These are phyloP conservation scores for Hipposideros larvatus DNA, from an alignment of 2,797 vertebrate species.

Conservation along the genomic window DNA sequence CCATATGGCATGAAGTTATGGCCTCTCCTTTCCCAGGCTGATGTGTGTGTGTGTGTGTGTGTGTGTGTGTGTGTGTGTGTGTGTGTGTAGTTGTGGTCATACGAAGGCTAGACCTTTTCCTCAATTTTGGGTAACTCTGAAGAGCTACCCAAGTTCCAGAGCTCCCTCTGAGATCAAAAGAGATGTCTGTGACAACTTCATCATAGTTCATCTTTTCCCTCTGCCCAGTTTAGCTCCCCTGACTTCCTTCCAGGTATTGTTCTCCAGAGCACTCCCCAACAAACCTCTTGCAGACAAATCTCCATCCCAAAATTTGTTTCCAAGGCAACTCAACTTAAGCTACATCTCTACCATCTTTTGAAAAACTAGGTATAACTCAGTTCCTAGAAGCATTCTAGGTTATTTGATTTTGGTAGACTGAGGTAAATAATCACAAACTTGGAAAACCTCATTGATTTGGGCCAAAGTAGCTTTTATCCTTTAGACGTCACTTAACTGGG, in stretches of 20 bases:
- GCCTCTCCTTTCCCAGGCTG: neutral
- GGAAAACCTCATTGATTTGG: conserved; percentile 11
- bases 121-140: neutral
- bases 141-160: neutral
- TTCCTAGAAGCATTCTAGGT: neutral
- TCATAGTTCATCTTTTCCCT: neutral
- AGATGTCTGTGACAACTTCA: neutral
- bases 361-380: neutral
- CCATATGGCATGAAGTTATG: neutral
- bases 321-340: neutral
- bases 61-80: neutral
- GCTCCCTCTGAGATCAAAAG: neutral
- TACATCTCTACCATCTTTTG: neutral
- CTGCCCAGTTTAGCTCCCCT: neutral
- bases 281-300: neutral
- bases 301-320: neutral
- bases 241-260: neutral
- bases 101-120: neutral
- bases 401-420: neutral
- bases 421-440: neutral
- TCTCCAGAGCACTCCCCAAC: neutral
- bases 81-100: neutral
- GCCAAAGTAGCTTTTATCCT: neutral
- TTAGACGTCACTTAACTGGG: neutral
- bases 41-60: neutral